Conservation (phyloP, 2,113 vertebrate genomes). For the Dromiciops gliroides region DNA sequence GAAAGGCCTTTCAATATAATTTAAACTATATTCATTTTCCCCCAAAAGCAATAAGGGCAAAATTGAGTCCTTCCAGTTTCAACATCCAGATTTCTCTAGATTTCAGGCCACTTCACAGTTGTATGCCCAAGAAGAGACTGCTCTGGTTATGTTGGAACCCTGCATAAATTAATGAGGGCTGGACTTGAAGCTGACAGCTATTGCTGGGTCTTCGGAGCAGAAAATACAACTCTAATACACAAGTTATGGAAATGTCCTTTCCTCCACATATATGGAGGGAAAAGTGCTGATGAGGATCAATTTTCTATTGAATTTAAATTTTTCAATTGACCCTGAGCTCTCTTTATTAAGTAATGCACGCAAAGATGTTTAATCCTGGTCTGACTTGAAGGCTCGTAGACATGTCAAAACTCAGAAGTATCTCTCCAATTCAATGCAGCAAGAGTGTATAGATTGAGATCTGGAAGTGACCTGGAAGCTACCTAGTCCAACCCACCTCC, state of each 20-base stretch:
- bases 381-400: constrained; percentile 48
- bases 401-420: constrained; percentile 17
- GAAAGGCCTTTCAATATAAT: constrained; percentile 22
- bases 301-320: constrained; percentile 79
- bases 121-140: constrained; percentile 55
- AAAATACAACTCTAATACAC: constrained; percentile 75
- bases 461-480: not conserved
- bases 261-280: constrained; percentile 68
- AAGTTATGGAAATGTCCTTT: constrained; percentile 70
- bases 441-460: constrained; percentile 60
- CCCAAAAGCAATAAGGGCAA: constrained; percentile 22
- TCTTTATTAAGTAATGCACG: constrained; percentile 75
- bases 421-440: constrained; percentile 20
- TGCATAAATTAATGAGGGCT: constrained; percentile 70
- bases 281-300: constrained; percentile 76
- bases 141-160: constrained; percentile 55
- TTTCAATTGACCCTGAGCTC: constrained; percentile 73
- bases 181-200: constrained; percentile 60
- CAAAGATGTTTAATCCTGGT: constrained; percentile 56
- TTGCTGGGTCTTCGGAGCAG: constrained; percentile 62
- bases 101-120: constrained; percentile 39
- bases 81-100: constrained; percentile 35
- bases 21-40: constrained; percentile 13
- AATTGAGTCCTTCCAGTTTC: constrained; percentile 51
- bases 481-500: constrained; percentile 35